Evolutionary conservation across 92 coral and sea anemone species (phyloP).

Genomic region (Porites evermanni): DNA sequence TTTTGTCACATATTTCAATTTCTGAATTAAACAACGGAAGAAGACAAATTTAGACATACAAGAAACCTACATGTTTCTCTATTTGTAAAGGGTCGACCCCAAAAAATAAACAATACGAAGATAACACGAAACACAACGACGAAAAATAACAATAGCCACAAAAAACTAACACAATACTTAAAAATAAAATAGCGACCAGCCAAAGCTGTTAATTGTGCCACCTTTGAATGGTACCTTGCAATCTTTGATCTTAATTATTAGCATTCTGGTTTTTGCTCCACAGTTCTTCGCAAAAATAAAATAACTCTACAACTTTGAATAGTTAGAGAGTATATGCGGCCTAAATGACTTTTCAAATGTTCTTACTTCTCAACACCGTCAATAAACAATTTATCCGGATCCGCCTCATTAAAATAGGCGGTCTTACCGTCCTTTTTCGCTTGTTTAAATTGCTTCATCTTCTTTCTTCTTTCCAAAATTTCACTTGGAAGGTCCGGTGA

Average conservation of each 20-base stretch:
- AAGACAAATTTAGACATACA: not conserved
- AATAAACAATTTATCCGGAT: not conserved
- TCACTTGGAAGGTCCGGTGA: too few species aligned
- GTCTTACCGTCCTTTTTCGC: too few species aligned
- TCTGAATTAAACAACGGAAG: conserved; percentile 1
- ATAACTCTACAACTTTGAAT: not conserved
- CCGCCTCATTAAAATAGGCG: not conserved
- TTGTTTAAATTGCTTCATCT: too few species aligned
- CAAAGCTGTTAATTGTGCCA: too few species aligned
- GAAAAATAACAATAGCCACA: not conserved
- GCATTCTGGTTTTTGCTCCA: not conserved
- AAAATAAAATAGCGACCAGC: too few species aligned
- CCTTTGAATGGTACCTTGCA: too few species aligned
- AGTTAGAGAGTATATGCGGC: not conserved
- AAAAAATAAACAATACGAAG: not conserved
- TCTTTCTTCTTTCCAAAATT: too few species aligned
- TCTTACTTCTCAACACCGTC: not conserved
- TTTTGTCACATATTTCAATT: not conserved
- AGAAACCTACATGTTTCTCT: not conserved
- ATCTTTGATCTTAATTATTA: too few species aligned
- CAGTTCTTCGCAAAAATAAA: not conserved
- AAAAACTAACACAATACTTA: not conserved
- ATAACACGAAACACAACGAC: not conserved
- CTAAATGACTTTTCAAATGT: not conserved
- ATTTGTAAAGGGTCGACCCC: not conserved